phyloP scores from a whole-genome alignment of 2,113 vertebrate species.

The Myiozetetes cayanensis region DNA sequence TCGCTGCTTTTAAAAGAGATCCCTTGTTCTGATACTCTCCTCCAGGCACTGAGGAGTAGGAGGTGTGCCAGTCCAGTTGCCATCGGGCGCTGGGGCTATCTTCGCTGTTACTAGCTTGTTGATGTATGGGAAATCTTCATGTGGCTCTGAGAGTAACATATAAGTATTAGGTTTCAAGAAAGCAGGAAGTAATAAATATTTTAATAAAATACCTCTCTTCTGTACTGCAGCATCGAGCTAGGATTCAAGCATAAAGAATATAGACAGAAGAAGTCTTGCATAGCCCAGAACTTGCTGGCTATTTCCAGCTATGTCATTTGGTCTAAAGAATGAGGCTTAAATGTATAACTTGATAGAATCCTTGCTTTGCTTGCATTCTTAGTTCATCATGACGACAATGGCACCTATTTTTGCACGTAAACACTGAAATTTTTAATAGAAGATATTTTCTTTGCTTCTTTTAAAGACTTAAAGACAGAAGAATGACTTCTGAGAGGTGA shows the following conservation, averaged over 20 bases:
- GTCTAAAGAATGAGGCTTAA: background rate
- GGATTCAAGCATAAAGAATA: background rate
- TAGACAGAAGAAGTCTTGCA: background rate
- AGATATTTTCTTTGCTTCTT: background rate
- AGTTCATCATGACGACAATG: background rate
- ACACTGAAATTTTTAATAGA: background rate
- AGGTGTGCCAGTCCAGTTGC: background rate
- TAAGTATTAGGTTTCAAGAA: slow-evolving; percentile 20
- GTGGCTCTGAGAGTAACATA: background rate
- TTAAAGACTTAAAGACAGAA: background rate
- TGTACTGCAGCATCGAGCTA: background rate
- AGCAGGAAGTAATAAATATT: slow-evolving; percentile 51
- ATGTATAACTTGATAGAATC: background rate
- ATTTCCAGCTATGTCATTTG: background rate
- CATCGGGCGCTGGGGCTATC: background rate
- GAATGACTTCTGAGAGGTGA: background rate
- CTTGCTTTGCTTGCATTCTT: background rate
- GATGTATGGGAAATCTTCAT: background rate
- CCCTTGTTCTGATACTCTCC: background rate
- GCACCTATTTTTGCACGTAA: background rate
- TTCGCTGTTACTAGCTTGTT: background rate
- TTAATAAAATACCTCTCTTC: background rate
- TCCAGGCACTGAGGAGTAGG: background rate
- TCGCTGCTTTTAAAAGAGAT: background rate
- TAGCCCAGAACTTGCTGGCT: background rate